Percentiles rank a stretch among this genome's conserved stretches.
These are phyloP conservation scores for Dioctria linearis DNA, from an alignment of 2,888 invertebrate species.

Conservation along the genomic window DNA sequence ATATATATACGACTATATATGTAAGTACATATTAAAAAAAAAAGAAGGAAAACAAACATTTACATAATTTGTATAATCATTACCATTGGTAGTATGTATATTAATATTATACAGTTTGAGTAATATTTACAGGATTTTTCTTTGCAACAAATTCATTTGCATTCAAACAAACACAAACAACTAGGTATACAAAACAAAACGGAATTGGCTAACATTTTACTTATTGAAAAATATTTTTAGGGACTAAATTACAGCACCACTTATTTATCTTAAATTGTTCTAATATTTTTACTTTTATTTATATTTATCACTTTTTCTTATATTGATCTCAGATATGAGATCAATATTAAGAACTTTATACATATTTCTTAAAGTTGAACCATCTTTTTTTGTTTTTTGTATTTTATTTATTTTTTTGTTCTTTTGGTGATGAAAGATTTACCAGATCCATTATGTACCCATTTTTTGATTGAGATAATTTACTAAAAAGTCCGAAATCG, in stretches of 20 bases:
- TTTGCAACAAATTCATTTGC: slow-evolving; percentile 37
- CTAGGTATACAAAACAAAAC: slow-evolving; percentile 25
- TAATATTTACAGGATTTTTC: slow-evolving; percentile 32
- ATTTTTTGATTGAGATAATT: slow-evolving; percentile 3
- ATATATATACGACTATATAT: background rate
- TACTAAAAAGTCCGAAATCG: background rate
- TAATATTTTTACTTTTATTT: slow-evolving; percentile 44
- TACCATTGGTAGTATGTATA: background rate
- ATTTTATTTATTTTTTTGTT: slow-evolving; percentile 29
- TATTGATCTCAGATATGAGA: slow-evolving; percentile 38
- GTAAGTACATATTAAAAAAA: background rate
- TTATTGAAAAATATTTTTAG: slow-evolving; percentile 57
- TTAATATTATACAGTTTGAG: slow-evolving; percentile 38
- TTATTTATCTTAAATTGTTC: slow-evolving; percentile 49
- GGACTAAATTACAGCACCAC: slow-evolving; percentile 59
- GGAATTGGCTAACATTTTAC: slow-evolving; percentile 41
- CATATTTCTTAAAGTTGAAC: background rate
- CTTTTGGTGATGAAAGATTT: background rate
- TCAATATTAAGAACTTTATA: slow-evolving; percentile 29
- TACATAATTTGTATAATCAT: background rate
- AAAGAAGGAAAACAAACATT: too few relatives aligned
- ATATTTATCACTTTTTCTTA: slow-evolving; percentile 40
- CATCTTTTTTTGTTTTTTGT: slow-evolving; percentile 1
- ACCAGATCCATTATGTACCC: background rate
- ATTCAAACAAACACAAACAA: slow-evolving; percentile 20